Base-by-base conservation (phyloP, 2,888 invertebrate genomes). In the Rapana venosa region DNA sequence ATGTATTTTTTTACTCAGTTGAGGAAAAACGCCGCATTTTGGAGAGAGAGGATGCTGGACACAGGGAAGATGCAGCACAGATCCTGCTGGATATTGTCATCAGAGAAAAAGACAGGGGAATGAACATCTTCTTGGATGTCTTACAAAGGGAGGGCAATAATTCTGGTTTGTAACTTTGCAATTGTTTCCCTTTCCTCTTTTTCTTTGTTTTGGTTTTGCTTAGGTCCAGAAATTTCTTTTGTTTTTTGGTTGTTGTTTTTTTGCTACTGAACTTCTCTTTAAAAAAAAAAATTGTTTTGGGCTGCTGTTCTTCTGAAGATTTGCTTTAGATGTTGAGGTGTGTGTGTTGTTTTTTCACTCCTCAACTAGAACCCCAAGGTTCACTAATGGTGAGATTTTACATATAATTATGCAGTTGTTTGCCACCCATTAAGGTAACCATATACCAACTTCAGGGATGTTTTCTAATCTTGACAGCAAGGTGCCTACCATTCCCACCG, bases 21-120 rank as follows among this genome's bases (percentile, higher is more conserved):
- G 86, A 86, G 2, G 22, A 32, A 20, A 22, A 35, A 32, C 58
- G 66, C n/a, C 20, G 22, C 61, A 86, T 86, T 66, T 35, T 86
- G 86, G 87, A 87, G 26, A 74, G 4, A n/a, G 87, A 70, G 36
- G 74, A 74, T 5, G 74, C 74, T 6, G 87, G 87, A 47, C 35
- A 61, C 30, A 74, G 74, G 26, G 74, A 70, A 17, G 87, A 87
- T 15, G 87, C 47, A 47, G 47, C 70, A 35, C 13, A 17, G n/a
- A 26, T 87, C 36, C 13, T 87, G 74, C 17, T 87, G 61, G 56
- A 87, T 17, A 56, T 1, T 11, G 74, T 87, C 26, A 13, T 87
- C 0, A n/a, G 36, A 15, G 30, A 74, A 20, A 17, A 22, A 17
- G 87, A 87, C 13, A 8, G 47, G 22, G 87, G 87, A 11, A 20